phyloP scores from a whole-genome alignment of 2,113 vertebrate species.

The Gallinago jamesoni region DNA sequence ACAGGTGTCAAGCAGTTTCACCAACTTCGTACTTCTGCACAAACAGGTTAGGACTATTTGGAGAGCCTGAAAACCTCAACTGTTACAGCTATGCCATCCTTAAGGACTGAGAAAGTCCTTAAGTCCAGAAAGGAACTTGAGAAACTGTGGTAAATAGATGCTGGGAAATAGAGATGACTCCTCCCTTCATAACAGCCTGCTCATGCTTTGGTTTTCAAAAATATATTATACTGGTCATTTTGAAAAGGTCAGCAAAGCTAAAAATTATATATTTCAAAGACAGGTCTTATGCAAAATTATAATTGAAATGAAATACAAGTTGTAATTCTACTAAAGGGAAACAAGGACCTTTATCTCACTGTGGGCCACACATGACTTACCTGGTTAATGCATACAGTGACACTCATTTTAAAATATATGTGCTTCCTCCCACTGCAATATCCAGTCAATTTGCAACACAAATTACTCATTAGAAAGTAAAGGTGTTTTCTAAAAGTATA shows the following conservation, averaged over 20 bases:
- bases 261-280: not conserved
- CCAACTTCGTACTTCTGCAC: not conserved
- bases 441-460: not conserved
- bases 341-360: not conserved
- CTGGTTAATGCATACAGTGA: not conserved
- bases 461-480: not conserved
- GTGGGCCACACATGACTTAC: not conserved
- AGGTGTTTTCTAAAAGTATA: not conserved
- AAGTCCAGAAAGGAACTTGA: not conserved
- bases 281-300: not conserved
- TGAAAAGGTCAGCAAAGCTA: not conserved
- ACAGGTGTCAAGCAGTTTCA: slow-evolving; percentile 43
- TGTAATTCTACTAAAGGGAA: not conserved
- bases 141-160: not conserved
- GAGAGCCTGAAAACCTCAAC: not conserved
- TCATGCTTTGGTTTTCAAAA: not conserved
- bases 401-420: not conserved
- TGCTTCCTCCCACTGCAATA: not conserved
- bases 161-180: not conserved
- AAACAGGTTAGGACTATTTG: not conserved
- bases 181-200: not conserved
- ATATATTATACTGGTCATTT: not conserved
- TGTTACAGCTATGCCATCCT: not conserved
- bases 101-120: not conserved
- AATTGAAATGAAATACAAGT: not conserved